Evolutionary conservation across 1,140 invertebrate genomes (phyloP).

Genomic region (Drosophila ogumai): DNA sequence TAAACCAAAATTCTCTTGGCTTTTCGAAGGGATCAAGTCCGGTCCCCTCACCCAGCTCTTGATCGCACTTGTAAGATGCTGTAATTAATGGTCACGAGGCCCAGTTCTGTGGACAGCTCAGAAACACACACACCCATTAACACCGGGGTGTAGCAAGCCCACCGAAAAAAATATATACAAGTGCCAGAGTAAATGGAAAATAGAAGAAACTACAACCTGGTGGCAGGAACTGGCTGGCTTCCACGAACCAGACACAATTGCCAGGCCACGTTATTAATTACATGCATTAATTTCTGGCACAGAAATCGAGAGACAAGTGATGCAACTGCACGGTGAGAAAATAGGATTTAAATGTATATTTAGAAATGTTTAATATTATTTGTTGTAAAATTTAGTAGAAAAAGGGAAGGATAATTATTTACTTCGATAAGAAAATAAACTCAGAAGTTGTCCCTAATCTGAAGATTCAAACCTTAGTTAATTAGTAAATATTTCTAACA

Average conservation of each 20-base stretch:
- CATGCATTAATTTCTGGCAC: slow-evolving; percentile 78
- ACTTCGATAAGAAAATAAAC: no score
- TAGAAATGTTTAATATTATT: background rate
- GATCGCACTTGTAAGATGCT: slow-evolving; percentile 65
- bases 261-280: slow-evolving; percentile 76
- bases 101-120: slow-evolving; percentile 62
- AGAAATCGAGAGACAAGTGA: slow-evolving; percentile 66
- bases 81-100: slow-evolving; percentile 74
- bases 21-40: slow-evolving; percentile 23
- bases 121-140: slow-evolving; percentile 78
- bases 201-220: slow-evolving; percentile 28
- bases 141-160: slow-evolving; percentile 63
- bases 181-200: slow-evolving; percentile 24
- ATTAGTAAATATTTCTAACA: no score
- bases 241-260: slow-evolving; percentile 66
- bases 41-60: background rate
- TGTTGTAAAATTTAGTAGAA: background rate
- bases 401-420: no score
- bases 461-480: background rate
- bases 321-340: slow-evolving; percentile 54
- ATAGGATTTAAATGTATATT: background rate
- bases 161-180: slow-evolving; percentile 15
- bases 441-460: no score
- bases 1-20: slow-evolving; percentile 13
- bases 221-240: slow-evolving; percentile 51